Evolutionary conservation across 2,888 invertebrate species (phyloP), one percentile per base, ranked within the genome.

Genomic region (Dugesia japonica): DNA sequence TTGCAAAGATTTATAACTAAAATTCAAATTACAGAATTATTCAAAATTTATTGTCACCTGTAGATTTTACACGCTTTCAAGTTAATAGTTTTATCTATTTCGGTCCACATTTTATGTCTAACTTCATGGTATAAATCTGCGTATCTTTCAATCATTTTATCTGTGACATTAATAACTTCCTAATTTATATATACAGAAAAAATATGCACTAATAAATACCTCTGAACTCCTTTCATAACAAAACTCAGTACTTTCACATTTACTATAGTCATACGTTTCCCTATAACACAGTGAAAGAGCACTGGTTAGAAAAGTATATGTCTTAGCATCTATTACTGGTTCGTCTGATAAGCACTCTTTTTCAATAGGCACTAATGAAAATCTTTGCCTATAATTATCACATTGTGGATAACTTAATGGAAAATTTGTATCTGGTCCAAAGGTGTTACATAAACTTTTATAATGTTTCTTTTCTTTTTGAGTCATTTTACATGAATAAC

Each of bases 401-500:
- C 56, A 56, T n/a, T 56, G 56, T 7, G 56, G 56, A 56, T 23
- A 7, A n/a, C 56, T 56, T 4, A 56, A n/a, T 4, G 56, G 56
- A 23, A 56, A 56, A 56, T 56, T 56, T 1, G 56, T n/a, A 20
- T 56, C 56, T 4, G 9, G 56, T 9, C 56, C 56, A 23, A 56
- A 56, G 17, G 56, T 56, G 17, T 56, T 56, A 56, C 56, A 56
- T n/a, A 56, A 56, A n/a, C 23, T 56, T 56, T 56, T 56, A 23
- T 56, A 56, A 23, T 56, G 56, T n/a, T n/a, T 56, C 17, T 56
- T 56, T 56, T 56, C 56, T n/a, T 56, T 23, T 56, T 56, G n/a
- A n/a, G 56, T 56, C 56, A 56, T 56, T 56, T 56, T 56, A 56
- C 56, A 56, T 4, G 56, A 56, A 56, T 56, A 56, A n/a, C 56